phyloP scores from a whole-genome alignment of 1,140 invertebrate genomes.

The Meloidogyne exigua region DNA sequence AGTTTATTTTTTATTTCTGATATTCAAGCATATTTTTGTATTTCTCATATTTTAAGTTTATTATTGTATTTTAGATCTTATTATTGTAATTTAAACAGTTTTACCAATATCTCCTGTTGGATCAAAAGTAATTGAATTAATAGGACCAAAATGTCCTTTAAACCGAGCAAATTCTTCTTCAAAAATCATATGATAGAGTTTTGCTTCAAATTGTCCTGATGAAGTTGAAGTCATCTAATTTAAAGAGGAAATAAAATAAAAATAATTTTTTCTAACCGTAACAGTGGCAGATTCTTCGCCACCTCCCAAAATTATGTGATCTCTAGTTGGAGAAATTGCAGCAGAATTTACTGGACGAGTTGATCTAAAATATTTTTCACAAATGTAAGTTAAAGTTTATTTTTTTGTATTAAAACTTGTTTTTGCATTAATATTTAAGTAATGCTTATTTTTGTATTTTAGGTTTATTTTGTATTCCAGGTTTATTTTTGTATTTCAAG shows the following conservation, averaged over 20 bases:
- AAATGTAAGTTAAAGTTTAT: background rate
- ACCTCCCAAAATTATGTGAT: constrained; percentile 62
- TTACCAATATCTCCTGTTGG: constrained; percentile 79
- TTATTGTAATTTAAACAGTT: background rate
- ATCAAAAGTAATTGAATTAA: constrained; percentile 96
- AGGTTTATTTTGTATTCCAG: too few relatives aligned
- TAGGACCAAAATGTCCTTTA: constrained; percentile 95
- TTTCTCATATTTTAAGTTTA: too few relatives aligned
- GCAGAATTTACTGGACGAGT: constrained; percentile 63
- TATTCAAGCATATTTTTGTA: too few relatives aligned
- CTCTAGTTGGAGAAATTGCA: constrained; percentile 60
- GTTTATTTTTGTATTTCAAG: too few relatives aligned
- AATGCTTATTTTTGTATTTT: too few relatives aligned
- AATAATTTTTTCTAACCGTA: constrained; percentile 68
- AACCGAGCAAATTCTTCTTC: constrained; percentile 97
- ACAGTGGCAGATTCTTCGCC: constrained; percentile 71
- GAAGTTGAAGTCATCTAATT: constrained; percentile 81
- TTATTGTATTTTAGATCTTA: background rate
- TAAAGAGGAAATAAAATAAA: background rate
- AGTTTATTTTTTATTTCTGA: too few relatives aligned
- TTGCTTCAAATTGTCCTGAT: constrained; percentile 94
- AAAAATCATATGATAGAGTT: constrained; percentile 97
- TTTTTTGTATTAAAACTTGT: background rate
- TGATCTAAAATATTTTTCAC: constrained; percentile 41
- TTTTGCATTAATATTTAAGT: too few relatives aligned